Base-by-base conservation (phyloP, 2,113 vertebrate genomes). In the Sardina pilchardus region DNA sequence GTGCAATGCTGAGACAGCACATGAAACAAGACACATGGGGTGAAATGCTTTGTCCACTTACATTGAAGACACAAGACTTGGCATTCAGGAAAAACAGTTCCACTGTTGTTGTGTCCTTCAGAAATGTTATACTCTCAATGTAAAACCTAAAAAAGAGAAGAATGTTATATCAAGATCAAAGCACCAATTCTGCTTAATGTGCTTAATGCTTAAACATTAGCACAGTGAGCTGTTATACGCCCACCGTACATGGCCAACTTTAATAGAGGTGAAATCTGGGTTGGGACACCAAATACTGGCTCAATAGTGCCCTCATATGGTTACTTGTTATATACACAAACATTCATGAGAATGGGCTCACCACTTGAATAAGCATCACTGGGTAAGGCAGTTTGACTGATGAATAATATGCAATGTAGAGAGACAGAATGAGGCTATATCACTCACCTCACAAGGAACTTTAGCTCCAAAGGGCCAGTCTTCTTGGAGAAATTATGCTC, bases 61-160 rank as follows among this genome's bases (percentile, higher is more conserved):
- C 98, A 95, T 98, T 97, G 89, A 96, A 97, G 26, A 99, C 96
- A 14, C 96, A 96, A 81, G 96, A 94, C 93, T 98, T 99, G 3
- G 98, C 98, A n/a, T 99, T 99, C 91, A 99, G 94, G 91, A 98
- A 99, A 93, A 99, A 99, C 82, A 99, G 94, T 90, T 99, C 97
- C 82, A 99, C 97, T 0, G 98, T 99, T 17, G 96, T 97, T 90
- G 96, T 98, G 34, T 99, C 98, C 93, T 97, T 99, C 86, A 99
- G 90, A 89, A 95, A 98, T 26, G 96, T 96, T 90, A 99, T 97
- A 89, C 95, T 99, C 91, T 99, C 98, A 75, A 99, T 97, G 92
- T 99, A 99, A 96, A 99, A 99, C 92, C 98, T 99, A 95, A 67
- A 89, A 89, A 83, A 93, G 87, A 26, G 90, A 34, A 21, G 36